Conservation (phyloP, 2,797 vertebrate species). For the Steatocranus sp. region DNA sequence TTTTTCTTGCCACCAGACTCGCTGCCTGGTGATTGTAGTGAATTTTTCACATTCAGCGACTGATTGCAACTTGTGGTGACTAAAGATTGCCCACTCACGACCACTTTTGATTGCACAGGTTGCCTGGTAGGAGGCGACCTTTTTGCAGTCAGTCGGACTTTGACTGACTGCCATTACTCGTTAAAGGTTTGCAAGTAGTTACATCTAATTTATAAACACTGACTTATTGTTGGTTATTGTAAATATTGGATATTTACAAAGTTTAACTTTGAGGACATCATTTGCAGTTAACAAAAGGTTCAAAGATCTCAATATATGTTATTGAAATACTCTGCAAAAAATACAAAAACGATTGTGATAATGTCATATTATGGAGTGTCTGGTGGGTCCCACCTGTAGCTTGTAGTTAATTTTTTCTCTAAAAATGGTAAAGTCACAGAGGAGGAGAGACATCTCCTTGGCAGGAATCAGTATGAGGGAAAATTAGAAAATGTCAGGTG, state of each 20-base stretch:
- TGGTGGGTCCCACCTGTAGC: neutral
- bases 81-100: neutral
- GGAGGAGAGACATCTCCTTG: accelerated
- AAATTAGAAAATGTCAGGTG: neutral
- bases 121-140: neutral
- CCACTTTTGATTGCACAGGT: neutral
- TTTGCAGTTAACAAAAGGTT: neutral
- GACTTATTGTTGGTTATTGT: neutral
- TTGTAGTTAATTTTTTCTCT: neutral
- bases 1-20: neutral
- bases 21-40: neutral
- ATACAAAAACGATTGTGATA: neutral
- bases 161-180: neutral
- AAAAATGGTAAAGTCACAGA: neutral
- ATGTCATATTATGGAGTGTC: neutral
- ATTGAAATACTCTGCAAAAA: neutral
- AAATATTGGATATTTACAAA: neutral
- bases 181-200: neutral
- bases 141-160: neutral
- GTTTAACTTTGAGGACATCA: neutral
- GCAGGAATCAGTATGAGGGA: neutral
- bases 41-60: neutral
- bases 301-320: neutral
- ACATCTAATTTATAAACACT: neutral
- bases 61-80: neutral